Evolutionary conservation across 1,140 invertebrate species (phyloP), one percentile per base, ranked within the genome.

Genomic region (Gonatopus flavifemur): DNA sequence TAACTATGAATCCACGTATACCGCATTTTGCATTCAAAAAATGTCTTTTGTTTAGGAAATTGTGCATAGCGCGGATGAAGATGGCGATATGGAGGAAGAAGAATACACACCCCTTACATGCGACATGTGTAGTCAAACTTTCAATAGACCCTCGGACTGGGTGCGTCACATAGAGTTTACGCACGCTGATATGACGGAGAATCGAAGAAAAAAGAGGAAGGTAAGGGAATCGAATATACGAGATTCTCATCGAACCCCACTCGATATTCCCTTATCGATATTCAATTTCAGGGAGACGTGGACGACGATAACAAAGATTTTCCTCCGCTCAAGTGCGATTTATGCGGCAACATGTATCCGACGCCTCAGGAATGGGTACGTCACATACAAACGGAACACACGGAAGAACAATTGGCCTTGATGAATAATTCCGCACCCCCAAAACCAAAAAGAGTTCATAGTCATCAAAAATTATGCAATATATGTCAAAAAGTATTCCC

Each of bases 311-410:
- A 83, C 10, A 77, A 74, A 49, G 80, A 81, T 43, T 88, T 86
- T 73, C 86, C 86, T 3, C 80, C 86, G 9, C 69, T 90, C 2
- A 82, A 84, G 21, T 92, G 89, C 69, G 89, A 92, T 67, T 76
- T 92, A 1, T 92, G 89, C 64, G 84, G 89, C 65, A 88, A 89
- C 65, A 87, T 86, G 64, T 91, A 89, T 76, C 83, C 86, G 19
- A 90, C 88, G 43, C 89, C 89, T 0, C 88, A 83, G 41, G 88
- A 90, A 76, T 92, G 89, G 89, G 89, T 91, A 10, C 83, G 88
- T 28, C 89, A 91, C 56, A 88, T 91, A 70, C 88, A 91, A 67
- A 87, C 83, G 52, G 85, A 87, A 43, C 89, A 92, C 69, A 91
- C 89, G 0, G 89, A 91, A 66, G 84, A 88, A 71, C 88, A 92